Base-by-base conservation (phyloP, 2,797 vertebrate genomes). In the Channallabes apus region DNA sequence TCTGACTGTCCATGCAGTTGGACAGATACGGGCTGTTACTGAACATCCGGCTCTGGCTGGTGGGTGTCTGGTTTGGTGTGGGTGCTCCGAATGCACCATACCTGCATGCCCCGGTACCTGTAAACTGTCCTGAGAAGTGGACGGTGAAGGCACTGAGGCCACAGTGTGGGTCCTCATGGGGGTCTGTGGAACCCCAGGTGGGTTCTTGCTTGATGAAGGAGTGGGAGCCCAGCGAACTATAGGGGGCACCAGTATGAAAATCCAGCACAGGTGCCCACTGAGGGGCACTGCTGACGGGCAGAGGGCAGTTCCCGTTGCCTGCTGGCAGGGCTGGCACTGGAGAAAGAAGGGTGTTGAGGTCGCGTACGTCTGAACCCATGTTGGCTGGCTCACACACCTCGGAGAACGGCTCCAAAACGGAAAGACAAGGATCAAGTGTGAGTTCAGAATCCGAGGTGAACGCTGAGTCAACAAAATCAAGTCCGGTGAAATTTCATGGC, bases 131-230 rank as follows among this genome's bases (percentile, higher is more conserved):
- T 0, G 98, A 99, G 95, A 99, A 99, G 93, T 99, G 98, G 9
- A 99, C 97, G 1, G 97, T 99, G 94, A 99, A 99, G 90, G 98
- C 98, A 85, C 97, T 98, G 87, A 99, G 93, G 87, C 95, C 94
- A 69, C 97, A 99, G 89, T 99, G 97, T 54, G 94, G 94, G 92
- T 99, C 98, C 82, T 96, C 94, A 58, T 96, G 96, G 0, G 95
- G 94, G 86, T 96, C 96, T 0, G 95, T 88, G 27, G 95, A 87
- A 82, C 96, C 96, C 98, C 98, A 99, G 93, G 91, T 97, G 83
- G 98, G 98, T 92, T 99, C 98, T 92, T 99, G 97, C 91, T 99
- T 99, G 94, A 99, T 99, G 92, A 98, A 99, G 88, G 97, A 97
- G 93, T 98, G 97, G 0, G 95, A 94, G 0, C 92, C 91, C 88